phyloP scores from a whole-genome alignment of 2,888 invertebrate species.

The Protodeltote pygarga region DNA sequence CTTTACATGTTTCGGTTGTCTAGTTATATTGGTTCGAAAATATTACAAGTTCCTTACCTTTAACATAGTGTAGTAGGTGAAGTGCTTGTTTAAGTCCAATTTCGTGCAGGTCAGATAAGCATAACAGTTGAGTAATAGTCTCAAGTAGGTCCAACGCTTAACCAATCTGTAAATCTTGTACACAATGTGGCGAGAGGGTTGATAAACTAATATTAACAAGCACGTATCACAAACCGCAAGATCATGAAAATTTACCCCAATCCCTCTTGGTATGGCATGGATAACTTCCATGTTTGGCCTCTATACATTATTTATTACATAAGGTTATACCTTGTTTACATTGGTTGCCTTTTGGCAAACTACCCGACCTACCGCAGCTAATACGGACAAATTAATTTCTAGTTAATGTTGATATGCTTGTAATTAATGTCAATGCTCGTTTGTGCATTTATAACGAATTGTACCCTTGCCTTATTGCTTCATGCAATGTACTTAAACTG shows the following conservation, averaged over 20 bases:
- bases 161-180: constrained; percentile 70
- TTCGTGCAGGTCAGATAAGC: constrained; percentile 40
- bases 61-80: constrained; percentile 13
- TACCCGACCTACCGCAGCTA: constrained; percentile 62
- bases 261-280: constrained; percentile 75
- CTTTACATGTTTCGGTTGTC: not conserved
- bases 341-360: constrained; percentile 73
- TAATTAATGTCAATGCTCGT: constrained; percentile 49
- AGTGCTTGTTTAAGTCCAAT: constrained; percentile 23
- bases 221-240: constrained; percentile 82
- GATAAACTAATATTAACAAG: constrained; percentile 84
- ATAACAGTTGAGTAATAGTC: constrained; percentile 56
- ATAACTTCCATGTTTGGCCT: constrained; percentile 81
- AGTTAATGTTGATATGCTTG: constrained; percentile 58
- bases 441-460: constrained; percentile 45
- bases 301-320: constrained; percentile 84
- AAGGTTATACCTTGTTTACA: constrained; percentile 78
- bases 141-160: constrained; percentile 62
- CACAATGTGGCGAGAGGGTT: constrained; percentile 73
- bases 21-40: constrained; percentile 10
- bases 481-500: constrained; percentile 16
- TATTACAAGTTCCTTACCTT: constrained; percentile 2
- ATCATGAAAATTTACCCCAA: constrained; percentile 83
- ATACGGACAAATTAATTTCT: constrained; percentile 68
- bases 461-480: constrained; percentile 40